Conservation (phyloP, 2,888 invertebrate species). For the Trissonchulus sp. region DNA sequence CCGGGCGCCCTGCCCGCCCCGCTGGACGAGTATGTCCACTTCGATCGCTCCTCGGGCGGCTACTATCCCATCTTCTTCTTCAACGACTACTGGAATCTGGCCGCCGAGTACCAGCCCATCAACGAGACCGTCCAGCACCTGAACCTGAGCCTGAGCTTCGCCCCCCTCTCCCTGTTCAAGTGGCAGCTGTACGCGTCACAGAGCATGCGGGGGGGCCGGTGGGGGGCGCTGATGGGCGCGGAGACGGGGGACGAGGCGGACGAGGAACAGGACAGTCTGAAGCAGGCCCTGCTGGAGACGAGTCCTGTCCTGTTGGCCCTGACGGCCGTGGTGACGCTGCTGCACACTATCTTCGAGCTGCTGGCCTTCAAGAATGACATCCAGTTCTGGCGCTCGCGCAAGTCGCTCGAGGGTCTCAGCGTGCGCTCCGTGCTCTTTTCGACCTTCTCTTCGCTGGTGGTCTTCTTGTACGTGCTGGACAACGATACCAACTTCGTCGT, state of each 20-base stretch:
- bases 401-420: constrained; percentile 91
- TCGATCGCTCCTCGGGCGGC: constrained; percentile 68
- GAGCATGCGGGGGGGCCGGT: constrained; percentile 79
- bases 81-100: constrained; percentile 99
- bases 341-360: constrained; percentile 95
- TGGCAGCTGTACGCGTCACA: constrained; percentile 98
- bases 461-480: constrained; percentile 89
- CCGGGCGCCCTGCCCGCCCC: constrained; percentile 29
- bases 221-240: constrained; percentile 60
- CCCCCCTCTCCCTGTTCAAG: constrained; percentile 88
- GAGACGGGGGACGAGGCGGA: constrained; percentile 61
- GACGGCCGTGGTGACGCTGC: constrained; percentile 81
- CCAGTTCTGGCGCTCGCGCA: constrained; percentile 97
- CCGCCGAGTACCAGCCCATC: constrained; percentile 69
- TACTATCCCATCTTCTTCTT: constrained; percentile 90
- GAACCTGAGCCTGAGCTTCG: constrained; percentile 57
- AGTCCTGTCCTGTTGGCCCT: constrained; percentile 82
- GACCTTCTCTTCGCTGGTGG: constrained; percentile 91
- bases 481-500: constrained; percentile 97
- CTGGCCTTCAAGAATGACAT: constrained; percentile 99
- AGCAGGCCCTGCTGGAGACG: constrained; percentile 87
- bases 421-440: constrained; percentile 97
- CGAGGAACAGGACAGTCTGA: constrained; percentile 63
- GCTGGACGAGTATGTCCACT: constrained; percentile 40
- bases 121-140: constrained; percentile 44